Evolutionary conservation across 2,113 vertebrate genomes (phyloP).

Genomic region (Globicephala melas): DNA sequence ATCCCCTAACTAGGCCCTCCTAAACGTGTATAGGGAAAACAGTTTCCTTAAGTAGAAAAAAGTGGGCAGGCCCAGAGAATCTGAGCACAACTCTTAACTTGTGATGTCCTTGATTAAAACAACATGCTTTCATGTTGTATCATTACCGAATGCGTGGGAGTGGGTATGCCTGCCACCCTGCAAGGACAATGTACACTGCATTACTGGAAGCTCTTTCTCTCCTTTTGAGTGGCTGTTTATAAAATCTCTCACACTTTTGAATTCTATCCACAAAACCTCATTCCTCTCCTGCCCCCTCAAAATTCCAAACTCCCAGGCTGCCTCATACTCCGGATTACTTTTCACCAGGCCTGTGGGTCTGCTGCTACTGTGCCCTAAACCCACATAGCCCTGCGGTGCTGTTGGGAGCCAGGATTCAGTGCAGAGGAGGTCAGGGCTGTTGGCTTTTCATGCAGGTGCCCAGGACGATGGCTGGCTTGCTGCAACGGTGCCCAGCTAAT

Average conservation of each 20-base stretch:
- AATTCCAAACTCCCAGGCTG: background rate
- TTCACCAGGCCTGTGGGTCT: background rate
- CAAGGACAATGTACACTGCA: background rate
- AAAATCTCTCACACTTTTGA: background rate
- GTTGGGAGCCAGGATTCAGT: background rate
- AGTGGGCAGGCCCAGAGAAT: background rate
- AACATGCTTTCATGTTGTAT: background rate
- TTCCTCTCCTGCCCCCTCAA: background rate
- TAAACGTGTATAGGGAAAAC: background rate
- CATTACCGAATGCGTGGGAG: background rate
- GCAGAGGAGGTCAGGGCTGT: background rate
- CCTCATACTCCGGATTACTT: background rate
- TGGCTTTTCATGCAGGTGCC: background rate
- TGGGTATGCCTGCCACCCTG: background rate
- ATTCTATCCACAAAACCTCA: background rate
- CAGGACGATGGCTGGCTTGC: constrained; percentile 1
- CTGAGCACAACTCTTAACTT: background rate
- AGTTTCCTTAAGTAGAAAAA: background rate
- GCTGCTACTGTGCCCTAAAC: background rate
- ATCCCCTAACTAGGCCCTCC: background rate
- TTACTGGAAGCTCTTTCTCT: background rate
- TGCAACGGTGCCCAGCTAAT: constrained; percentile 13
- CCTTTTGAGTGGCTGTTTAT: background rate
- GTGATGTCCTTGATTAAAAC: background rate
- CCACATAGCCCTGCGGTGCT: background rate